phyloP scores from a whole-genome alignment of 2,113 vertebrate species.

The Corvus moneduloides region DNA sequence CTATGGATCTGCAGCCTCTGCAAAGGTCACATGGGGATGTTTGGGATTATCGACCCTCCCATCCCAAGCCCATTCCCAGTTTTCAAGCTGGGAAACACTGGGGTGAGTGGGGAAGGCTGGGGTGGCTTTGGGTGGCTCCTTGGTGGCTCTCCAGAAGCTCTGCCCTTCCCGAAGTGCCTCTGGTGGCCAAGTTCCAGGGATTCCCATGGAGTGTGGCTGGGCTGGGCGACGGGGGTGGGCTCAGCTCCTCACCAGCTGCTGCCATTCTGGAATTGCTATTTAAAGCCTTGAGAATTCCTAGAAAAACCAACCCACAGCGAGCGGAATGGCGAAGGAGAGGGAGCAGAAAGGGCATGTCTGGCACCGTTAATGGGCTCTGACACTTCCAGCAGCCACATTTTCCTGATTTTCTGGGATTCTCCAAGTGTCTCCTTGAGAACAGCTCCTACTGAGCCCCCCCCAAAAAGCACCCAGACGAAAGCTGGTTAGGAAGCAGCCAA shows the following conservation, averaged over 20 bases:
- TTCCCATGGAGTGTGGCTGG: accelerated
- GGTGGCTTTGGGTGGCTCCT: not conserved
- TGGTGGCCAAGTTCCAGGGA: not conserved
- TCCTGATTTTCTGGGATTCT: not conserved
- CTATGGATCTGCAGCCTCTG: not conserved
- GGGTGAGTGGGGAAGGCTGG: not conserved
- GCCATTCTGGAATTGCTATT: not conserved
- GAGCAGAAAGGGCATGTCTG: not conserved
- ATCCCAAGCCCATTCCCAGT: not conserved
- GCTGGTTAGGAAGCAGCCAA: not conserved
- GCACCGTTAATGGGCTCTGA: not conserved
- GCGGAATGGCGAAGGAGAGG: not conserved
- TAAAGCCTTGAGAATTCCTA: not conserved
- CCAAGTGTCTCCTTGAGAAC: not conserved
- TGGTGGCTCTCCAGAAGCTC: not conserved
- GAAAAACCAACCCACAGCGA: not conserved
- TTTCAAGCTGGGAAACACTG: not conserved
- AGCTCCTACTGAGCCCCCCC: not conserved
- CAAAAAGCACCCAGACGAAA: not conserved
- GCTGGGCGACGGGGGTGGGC: accelerated
- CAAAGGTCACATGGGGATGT: not conserved
- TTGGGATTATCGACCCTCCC: not conserved
- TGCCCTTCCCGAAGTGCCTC: not conserved
- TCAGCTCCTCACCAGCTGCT: not conserved
- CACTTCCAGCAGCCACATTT: not conserved